Percentiles rank a stretch among this genome's conserved stretches.
Conservation (phyloP, 2,113 vertebrate genomes). For the Mesembrinibis cayennensis region DNA sequence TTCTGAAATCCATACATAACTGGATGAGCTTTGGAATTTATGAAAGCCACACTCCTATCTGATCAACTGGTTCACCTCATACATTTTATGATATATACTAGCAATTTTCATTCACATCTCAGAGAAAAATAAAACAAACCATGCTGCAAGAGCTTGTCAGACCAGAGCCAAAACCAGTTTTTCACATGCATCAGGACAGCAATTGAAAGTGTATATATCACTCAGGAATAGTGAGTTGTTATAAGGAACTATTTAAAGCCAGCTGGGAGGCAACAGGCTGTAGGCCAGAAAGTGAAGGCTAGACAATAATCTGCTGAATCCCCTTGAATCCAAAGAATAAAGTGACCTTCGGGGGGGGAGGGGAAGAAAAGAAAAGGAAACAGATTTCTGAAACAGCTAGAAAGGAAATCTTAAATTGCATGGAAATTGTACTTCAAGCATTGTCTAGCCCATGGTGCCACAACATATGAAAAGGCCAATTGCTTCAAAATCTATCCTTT, state of each 20-base stretch:
- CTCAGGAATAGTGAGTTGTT: background rate
- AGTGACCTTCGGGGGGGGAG: background rate
- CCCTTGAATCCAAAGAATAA: background rate
- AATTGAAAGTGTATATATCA: background rate
- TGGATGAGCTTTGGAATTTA: background rate
- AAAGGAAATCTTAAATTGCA: constrained; percentile 45
- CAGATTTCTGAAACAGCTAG: background rate
- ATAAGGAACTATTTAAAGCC: background rate
- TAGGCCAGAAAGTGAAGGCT: background rate
- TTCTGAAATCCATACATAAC: background rate
- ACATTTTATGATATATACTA: background rate
- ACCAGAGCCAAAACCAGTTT: background rate
- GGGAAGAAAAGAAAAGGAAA: background rate
- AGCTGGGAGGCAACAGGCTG: background rate
- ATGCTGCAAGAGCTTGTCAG: background rate
- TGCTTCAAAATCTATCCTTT: constrained; percentile 1
- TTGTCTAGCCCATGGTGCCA: background rate
- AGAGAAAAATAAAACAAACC: background rate
- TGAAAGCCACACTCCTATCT: background rate
- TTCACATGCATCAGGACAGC: background rate
- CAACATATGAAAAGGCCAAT: constrained; percentile 1
- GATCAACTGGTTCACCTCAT: background rate
- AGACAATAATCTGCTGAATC: background rate
- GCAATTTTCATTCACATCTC: background rate
- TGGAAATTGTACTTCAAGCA: constrained; percentile 21